These are phyloP conservation scores for Hypotaenidia okinawae DNA, from an alignment of 2,797 vertebrate genomes.

Conservation along the genomic window DNA sequence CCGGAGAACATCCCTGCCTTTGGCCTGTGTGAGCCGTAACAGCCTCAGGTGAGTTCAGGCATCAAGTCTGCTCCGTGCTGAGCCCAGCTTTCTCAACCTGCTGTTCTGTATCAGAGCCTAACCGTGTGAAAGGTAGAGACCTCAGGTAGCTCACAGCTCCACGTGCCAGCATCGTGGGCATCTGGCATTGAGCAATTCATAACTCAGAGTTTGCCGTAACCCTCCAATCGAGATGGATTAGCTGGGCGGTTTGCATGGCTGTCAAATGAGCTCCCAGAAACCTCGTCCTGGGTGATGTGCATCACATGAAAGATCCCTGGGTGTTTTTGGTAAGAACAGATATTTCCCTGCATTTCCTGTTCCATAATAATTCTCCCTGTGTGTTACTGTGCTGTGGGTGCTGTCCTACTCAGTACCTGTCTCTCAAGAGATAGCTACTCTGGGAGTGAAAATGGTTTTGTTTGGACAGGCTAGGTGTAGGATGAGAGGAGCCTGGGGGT, in stretches of 20 bases:
- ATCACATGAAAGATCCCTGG: background rate
- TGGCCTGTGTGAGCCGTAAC: background rate
- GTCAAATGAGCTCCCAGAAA: background rate
- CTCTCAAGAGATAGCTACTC: fast-evolving
- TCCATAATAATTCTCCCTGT: background rate
- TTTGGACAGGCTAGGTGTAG: background rate
- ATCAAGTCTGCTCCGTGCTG: background rate
- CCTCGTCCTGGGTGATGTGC: background rate
- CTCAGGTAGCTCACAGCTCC: background rate
- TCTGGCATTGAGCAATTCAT: background rate
- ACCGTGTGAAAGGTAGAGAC: fast-evolving
- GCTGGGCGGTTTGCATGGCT: background rate
- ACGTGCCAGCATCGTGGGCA: background rate
- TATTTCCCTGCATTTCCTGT: background rate
- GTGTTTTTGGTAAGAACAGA: background rate
- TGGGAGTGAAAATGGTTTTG: fast-evolving
- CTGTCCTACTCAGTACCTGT: background rate
- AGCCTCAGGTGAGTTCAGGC: background rate
- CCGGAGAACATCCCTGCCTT: background rate
- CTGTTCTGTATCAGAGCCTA: fast-evolving
- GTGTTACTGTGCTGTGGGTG: background rate
- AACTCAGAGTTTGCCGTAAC: background rate
- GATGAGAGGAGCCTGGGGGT: background rate
- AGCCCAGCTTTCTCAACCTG: background rate
- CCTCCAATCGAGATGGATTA: fast-evolving